Evolutionary conservation across 2,888 invertebrate genomes (phyloP).

Genomic region (Anthoptus insignis): DNA sequence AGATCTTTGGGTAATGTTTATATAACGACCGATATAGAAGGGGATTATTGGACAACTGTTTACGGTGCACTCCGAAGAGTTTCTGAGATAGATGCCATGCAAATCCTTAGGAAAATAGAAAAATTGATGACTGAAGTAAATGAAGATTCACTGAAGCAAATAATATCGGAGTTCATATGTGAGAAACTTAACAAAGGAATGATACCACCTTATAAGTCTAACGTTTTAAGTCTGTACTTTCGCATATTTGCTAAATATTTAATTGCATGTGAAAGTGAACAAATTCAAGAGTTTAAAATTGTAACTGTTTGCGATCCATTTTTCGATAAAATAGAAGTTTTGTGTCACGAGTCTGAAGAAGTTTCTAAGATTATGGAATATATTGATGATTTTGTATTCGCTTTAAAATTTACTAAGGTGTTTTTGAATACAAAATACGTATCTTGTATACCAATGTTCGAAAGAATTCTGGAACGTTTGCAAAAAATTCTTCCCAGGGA

Average conservation of each 20-base stretch:
- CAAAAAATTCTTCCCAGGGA: slow-evolving; percentile 59
- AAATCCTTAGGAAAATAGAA: slow-evolving; percentile 55
- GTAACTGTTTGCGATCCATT: slow-evolving; percentile 55
- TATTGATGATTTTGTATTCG: slow-evolving; percentile 52
- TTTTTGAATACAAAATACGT: slow-evolving; percentile 58
- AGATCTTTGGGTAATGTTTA: slow-evolving; percentile 42
- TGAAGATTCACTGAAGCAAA: slow-evolving; percentile 49
- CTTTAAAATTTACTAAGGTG: slow-evolving; percentile 59
- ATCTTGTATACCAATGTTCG: slow-evolving; percentile 59
- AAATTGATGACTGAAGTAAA: slow-evolving; percentile 53
- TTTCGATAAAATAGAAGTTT: slow-evolving; percentile 54
- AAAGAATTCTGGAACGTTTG: slow-evolving; percentile 56
- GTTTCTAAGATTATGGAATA: slow-evolving; percentile 17
- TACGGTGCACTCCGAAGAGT: slow-evolving; percentile 52
- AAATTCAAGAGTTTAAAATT: slow-evolving; percentile 53
- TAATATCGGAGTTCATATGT: slow-evolving; percentile 49
- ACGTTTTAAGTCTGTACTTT: slow-evolving; percentile 47
- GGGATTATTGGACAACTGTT: slow-evolving; percentile 59
- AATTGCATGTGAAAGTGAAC: slow-evolving; percentile 55
- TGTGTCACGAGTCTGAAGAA: slow-evolving; percentile 37
- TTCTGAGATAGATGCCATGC: slow-evolving; percentile 42
- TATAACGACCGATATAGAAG: slow-evolving; percentile 53
- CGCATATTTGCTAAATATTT: slow-evolving; percentile 62
- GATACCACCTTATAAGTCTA: slow-evolving; percentile 18
- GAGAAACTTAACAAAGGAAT: slow-evolving; percentile 47